Conservation (phyloP, 2,113 vertebrate species). For the Megaceryle torquata region DNA sequence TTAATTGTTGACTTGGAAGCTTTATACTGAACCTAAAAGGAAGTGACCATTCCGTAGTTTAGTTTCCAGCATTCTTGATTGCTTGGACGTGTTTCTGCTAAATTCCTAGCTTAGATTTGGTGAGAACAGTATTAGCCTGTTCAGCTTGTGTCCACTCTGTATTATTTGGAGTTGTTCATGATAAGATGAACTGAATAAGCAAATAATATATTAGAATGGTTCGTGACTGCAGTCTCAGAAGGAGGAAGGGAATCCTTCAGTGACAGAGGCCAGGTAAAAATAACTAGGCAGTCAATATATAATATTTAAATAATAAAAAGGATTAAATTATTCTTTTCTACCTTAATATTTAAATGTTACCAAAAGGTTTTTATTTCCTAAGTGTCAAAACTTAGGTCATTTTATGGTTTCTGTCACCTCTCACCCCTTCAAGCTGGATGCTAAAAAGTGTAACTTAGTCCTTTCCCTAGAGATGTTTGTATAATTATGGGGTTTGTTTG, state of each 20-base stretch:
- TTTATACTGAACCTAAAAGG: neutral
- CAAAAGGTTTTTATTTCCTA: neutral
- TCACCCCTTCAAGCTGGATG: neutral
- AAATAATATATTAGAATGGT: neutral
- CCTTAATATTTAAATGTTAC: neutral
- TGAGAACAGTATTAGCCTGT: neutral
- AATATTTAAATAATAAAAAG: neutral
- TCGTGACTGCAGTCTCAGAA: neutral
- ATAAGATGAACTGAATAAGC: neutral
- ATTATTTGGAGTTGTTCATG: neutral
- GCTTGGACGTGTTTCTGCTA: neutral
- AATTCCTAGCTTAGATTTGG: neutral
- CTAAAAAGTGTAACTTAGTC: neutral
- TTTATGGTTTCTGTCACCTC: neutral
- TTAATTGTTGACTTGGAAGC: neutral
- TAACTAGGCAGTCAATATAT: neutral
- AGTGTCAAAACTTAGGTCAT: neutral
- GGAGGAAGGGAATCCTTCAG: neutral
- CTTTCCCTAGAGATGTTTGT: neutral
- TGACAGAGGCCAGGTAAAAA: neutral
- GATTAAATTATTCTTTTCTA: neutral
- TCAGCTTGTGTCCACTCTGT: neutral
- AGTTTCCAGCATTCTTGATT: neutral
- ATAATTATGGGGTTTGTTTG: neutral
- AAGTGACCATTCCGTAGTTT: neutral